Evolutionary conservation across 2,888 invertebrate genomes (phyloP), one percentile per base, ranked within the genome.

Genomic region (Erannis defoliaria): DNA sequence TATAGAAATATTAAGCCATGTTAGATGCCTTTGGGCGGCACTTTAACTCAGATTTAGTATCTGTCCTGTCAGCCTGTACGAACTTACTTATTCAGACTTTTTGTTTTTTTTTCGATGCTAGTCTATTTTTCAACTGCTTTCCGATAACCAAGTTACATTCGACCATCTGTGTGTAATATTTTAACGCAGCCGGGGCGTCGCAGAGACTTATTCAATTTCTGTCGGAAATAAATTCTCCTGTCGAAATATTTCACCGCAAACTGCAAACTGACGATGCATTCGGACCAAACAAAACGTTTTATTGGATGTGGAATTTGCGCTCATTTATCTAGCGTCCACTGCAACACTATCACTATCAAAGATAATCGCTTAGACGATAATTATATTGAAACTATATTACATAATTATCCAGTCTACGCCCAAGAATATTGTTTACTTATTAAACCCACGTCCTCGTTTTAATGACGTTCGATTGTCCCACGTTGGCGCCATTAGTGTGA

Each of bases 211-310:
- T 81, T 80, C 79, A 82, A 82, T 82, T 78, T 78, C 75, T 78
- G 74, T 62, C 70, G 70, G 71, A 75, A 75, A 82, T 82, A 81
- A 82, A 84, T 83, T 78, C 74, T 70, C 67, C 64, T 68, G 78
- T 73, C 80, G 77, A 78, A 78, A 80, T 81, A 78, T 81, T 73
- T 75, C 73, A 65, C 67, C 71, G 70, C 72, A 71, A 70, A 69
- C 71, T 73, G 68, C 60, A 67, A 70, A 72, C 74, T 74, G 74
- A 64, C 68, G 56, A 65, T 69, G 68, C 63, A 68, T 71, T 60
- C 65, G 55, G 62, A 69, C 59, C 72, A 72, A 75, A 73, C 73
- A 71, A 70, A 70, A 60, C 48, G 64, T 51, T 64, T 61, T 60
- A 64, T 61, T 62, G 62, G 55, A 64, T 61, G 61, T 26, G 58